Evolutionary conservation across 37 sponge, comb jelly and placozoan species (phyloP).

Genomic region (Geodia barretti): DNA sequence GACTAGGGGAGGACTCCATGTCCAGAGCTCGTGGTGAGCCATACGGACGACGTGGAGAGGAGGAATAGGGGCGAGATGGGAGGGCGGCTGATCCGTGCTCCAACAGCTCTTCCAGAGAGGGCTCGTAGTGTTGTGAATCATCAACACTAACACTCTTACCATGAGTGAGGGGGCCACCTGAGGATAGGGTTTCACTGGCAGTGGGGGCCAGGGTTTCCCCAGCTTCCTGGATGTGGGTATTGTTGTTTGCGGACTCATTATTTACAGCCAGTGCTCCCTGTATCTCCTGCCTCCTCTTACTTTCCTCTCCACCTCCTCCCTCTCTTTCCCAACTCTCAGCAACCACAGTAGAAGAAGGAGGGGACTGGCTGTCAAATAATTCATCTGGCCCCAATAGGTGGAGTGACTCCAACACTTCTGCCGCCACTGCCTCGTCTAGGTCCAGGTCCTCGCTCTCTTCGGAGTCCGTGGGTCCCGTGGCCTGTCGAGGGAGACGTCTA

Average conservation of each 20-base stretch:
- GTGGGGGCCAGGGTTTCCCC: neutral
- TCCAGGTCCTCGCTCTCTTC: neutral
- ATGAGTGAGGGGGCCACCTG: no score
- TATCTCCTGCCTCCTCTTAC: neutral
- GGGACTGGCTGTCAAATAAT: neutral
- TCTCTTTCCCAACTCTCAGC: neutral
- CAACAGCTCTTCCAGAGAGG: neutral
- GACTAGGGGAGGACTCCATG: neutral
- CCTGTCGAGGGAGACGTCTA: neutral
- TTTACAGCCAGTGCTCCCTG: neutral
- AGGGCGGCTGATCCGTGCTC: neutral
- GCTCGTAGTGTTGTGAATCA: neutral
- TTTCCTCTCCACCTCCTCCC: neutral
- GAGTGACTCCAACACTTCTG: neutral
- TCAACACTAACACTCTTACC: neutral
- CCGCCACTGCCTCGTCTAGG: neutral
- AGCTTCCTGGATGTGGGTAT: neutral
- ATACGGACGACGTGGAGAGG: no score
- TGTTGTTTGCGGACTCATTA: neutral
- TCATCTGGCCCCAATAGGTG: neutral
- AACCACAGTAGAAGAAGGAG: no score
- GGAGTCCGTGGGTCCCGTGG: neutral
- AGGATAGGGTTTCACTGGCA: neutral
- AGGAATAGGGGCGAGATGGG: neutral
- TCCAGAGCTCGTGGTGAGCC: neutral